Conservation (phyloP, 1,140 invertebrate species). For the Coboldia fuscipes region DNA sequence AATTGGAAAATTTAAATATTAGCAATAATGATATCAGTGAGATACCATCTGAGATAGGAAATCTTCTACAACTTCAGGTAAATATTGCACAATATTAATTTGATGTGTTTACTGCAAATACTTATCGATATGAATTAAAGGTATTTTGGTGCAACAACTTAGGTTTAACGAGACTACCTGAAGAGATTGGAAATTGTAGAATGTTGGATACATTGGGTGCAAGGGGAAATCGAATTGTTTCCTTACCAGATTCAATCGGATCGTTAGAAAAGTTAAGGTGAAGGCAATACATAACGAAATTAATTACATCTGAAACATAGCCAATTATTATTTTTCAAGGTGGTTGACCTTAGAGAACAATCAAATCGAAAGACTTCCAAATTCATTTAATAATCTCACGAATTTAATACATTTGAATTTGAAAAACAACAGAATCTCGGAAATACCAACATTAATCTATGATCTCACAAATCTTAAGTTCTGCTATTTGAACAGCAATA, state of each 20-base stretch:
- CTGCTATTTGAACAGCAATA: constrained; percentile 29
- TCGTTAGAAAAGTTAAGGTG: constrained; percentile 26
- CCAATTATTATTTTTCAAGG: too few species aligned
- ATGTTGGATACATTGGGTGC: constrained; percentile 49
- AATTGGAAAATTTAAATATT: constrained; percentile 56
- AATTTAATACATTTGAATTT: constrained; percentile 32
- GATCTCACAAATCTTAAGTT: constrained; percentile 26
- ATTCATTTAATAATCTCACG: constrained; percentile 23
- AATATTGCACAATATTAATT: too few species aligned
- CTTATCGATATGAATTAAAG: too few species aligned
- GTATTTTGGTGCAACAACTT: constrained; percentile 47
- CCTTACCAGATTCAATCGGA: constrained; percentile 27
- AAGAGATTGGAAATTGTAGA: constrained; percentile 41
- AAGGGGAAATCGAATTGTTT: constrained; percentile 30
- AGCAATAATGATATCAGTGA: constrained; percentile 54
- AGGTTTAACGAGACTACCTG: constrained; percentile 29
- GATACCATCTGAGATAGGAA: constrained; percentile 43
- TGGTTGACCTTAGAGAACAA: constrained; percentile 37
- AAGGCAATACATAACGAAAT: too few species aligned
- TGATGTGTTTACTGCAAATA: too few species aligned
- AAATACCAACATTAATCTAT: constrained; percentile 24
- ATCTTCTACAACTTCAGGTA: too few species aligned
- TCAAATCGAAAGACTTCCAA: constrained; percentile 25
- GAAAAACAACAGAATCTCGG: constrained; percentile 24
- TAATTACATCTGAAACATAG: too few species aligned